Evolutionary conservation across 1,140 invertebrate genomes (phyloP).

Genomic region (Lucilia cuprina): DNA sequence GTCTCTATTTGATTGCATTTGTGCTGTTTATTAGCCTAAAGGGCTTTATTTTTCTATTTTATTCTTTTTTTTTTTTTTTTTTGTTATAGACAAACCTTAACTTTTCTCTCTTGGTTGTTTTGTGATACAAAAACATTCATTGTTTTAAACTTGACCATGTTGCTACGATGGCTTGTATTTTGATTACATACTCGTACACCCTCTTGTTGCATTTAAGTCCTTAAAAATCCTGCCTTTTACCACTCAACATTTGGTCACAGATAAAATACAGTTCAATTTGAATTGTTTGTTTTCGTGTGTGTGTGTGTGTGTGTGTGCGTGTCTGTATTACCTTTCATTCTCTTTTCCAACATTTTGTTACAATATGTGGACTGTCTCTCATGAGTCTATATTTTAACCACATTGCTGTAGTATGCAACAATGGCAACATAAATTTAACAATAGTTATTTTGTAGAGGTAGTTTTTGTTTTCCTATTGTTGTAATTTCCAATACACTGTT

Average conservation of each 20-base stretch:
- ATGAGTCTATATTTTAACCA: background rate
- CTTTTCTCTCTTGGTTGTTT: background rate
- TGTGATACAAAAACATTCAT: background rate
- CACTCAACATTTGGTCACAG: background rate
- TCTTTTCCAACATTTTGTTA: background rate
- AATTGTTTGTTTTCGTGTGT: background rate
- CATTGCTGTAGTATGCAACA: background rate
- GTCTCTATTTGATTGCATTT: constrained; percentile 17
- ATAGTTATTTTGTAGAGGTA: background rate
- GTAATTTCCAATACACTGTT: background rate
- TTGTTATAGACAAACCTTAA: background rate
- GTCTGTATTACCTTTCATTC: background rate
- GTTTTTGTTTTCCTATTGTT: background rate
- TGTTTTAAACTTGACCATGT: constrained; percentile 7
- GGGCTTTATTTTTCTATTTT: background rate
- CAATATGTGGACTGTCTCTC: background rate
- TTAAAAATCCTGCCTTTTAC: background rate
- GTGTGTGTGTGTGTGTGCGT: too few species aligned
- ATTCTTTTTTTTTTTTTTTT: background rate
- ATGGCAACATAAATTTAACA: background rate
- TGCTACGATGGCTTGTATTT: background rate
- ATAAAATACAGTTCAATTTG: background rate
- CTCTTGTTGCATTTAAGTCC: background rate
- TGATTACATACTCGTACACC: constrained; percentile 3
- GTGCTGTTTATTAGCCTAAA: constrained; percentile 10